Conservation (phyloP, 2,113 vertebrate genomes). For the Oceanites oceanicus region DNA sequence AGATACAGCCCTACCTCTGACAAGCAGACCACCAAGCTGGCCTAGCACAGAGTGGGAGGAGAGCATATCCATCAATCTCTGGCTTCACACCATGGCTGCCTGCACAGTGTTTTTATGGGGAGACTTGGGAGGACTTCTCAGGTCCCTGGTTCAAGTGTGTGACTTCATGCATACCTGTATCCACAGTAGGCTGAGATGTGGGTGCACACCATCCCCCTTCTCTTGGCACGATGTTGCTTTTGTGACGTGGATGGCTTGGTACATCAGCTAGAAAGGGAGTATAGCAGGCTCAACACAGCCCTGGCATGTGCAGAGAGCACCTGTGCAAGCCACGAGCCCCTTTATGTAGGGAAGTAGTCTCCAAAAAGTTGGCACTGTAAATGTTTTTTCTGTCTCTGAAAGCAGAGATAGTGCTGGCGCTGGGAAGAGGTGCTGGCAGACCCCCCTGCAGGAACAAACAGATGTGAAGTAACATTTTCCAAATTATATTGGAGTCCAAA, state of each 20-base stretch:
- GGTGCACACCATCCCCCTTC: not conserved
- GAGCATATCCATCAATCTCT: not conserved
- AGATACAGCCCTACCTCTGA: not conserved
- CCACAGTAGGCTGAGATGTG: not conserved
- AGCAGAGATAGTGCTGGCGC: not conserved
- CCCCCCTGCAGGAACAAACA: not conserved
- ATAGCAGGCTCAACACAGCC: not conserved
- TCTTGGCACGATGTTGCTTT: not conserved
- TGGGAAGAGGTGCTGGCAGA: not conserved
- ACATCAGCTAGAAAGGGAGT: not conserved
- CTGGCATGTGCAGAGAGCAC: not conserved
- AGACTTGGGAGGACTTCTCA: not conserved
- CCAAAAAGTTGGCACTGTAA: not conserved
- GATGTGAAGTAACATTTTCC: constrained; percentile 37
- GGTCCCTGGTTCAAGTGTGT: not conserved
- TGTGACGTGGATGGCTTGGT: not conserved
- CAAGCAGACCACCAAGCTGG: not conserved
- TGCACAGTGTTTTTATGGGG: not conserved
- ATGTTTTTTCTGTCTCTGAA: not conserved
- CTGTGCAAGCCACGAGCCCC: not conserved
- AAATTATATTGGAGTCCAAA: not conserved
- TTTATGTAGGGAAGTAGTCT: not conserved
- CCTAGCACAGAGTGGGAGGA: not conserved
- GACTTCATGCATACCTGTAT: not conserved
- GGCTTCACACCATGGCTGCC: not conserved